These are phyloP conservation scores for Leptinotarsa lineolata DNA, from an alignment of 1,140 invertebrate species.

Conservation along the genomic window DNA sequence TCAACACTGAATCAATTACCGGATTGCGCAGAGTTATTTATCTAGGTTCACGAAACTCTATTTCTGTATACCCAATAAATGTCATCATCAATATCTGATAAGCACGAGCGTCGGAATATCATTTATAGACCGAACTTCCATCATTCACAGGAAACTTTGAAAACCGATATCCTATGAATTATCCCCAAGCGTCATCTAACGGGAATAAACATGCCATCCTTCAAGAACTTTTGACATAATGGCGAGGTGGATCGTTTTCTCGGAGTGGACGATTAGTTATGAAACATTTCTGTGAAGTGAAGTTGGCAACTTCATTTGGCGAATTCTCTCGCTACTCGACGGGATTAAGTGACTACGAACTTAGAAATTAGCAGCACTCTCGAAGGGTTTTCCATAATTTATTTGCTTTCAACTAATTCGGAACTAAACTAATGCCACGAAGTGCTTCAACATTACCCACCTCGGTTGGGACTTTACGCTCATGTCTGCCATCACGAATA, in stretches of 20 bases:
- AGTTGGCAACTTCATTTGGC: conserved; percentile 18
- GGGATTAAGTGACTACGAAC: conserved; percentile 22
- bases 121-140: neutral
- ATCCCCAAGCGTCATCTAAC: neutral
- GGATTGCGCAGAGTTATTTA: too few species aligned
- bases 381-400: conserved; percentile 21
- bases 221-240: conserved; percentile 3
- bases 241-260: conserved; percentile 9
- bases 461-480: neutral
- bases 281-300: conserved; percentile 15
- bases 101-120: neutral
- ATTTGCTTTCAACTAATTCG: conserved; percentile 14
- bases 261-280: conserved; percentile 22
- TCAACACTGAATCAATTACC: too few species aligned
- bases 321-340: neutral
- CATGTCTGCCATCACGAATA: neutral
- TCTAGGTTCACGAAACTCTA: too few species aligned
- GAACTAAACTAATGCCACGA: conserved; percentile 18
- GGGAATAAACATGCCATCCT: conserved; percentile 5
- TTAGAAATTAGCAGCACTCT: conserved; percentile 21
- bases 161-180: neutral
- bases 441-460: neutral
- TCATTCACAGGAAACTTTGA: neutral
- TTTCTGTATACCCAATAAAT: too few species aligned
- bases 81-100: too few species aligned